Conservation (phyloP, 2,113 vertebrate species). For the Sorex araneus region DNA sequence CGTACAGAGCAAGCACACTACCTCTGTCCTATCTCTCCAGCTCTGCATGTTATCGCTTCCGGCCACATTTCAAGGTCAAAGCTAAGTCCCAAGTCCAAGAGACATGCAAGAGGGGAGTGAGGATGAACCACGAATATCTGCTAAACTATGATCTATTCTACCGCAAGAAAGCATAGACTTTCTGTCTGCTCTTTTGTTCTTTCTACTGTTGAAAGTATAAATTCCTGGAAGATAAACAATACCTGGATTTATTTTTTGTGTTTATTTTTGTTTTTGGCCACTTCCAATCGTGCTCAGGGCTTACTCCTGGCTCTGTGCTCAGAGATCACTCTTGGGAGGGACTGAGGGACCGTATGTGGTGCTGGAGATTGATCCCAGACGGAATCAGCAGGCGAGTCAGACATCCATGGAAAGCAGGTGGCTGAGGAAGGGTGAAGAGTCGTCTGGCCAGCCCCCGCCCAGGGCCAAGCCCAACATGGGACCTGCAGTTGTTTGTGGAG, state of each 20-base stretch:
- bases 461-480: slow-evolving; percentile 24
- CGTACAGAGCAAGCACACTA: too few species aligned
- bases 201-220: not conserved
- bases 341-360: too few species aligned
- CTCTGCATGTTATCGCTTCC: not conserved
- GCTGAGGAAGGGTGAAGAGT: slow-evolving; percentile 36
- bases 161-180: not conserved
- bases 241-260: too few species aligned
- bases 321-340: too few species aligned
- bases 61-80: not conserved
- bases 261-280: too few species aligned
- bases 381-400: not conserved
- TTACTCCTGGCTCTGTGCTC: not conserved
- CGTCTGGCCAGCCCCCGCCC: slow-evolving; percentile 33
- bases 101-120: not conserved
- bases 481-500: slow-evolving; percentile 8
- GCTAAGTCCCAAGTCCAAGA: not conserved
- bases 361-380: too few species aligned
- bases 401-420: not conserved
- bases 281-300: too few species aligned
- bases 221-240: not conserved
- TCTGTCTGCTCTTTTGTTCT: not conserved
- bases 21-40: too few species aligned
- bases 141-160: not conserved
- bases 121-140: not conserved